Conservation (phyloP, 2,797 vertebrate species). For the Nasua narica region DNA sequence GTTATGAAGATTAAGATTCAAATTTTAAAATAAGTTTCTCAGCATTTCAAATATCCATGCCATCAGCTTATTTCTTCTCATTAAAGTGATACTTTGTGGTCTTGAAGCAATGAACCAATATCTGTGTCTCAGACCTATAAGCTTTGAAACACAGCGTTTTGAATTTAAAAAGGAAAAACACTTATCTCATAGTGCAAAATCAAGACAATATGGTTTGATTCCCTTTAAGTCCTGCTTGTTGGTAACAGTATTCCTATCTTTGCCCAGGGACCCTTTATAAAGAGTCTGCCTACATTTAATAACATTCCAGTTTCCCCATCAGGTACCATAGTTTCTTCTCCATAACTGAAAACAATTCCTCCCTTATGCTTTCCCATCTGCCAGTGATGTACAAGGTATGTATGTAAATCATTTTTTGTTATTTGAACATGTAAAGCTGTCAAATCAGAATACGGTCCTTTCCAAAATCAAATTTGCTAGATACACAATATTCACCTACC, state of each 20-base stretch:
- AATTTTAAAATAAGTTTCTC: constrained; percentile 2
- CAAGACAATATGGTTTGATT: not conserved
- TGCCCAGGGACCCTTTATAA: not conserved
- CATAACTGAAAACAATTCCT: constrained; percentile 14
- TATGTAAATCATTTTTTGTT: not conserved
- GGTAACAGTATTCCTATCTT: not conserved
- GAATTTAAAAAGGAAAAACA: constrained; percentile 37
- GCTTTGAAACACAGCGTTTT: not conserved
- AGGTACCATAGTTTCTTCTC: not conserved
- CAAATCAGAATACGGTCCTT: constrained; percentile 44
- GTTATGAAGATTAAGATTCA: not conserved
- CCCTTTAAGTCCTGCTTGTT: not conserved
- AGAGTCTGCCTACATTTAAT: not conserved
- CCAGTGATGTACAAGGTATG: not conserved
- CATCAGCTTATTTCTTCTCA: not conserved
- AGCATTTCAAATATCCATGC: not conserved
- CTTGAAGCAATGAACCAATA: not conserved
- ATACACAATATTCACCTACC: not conserved
- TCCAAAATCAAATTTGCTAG: constrained; percentile 1
- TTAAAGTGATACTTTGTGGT: not conserved
- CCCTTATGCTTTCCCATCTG: constrained; percentile 16
- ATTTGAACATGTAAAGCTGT: constrained; percentile 14
- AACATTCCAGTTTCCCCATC: constrained; percentile 11
- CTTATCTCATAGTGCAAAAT: not conserved
- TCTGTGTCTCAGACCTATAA: not conserved